Base-by-base conservation (phyloP, 2,113 vertebrate species). In the Amazona vittata region DNA sequence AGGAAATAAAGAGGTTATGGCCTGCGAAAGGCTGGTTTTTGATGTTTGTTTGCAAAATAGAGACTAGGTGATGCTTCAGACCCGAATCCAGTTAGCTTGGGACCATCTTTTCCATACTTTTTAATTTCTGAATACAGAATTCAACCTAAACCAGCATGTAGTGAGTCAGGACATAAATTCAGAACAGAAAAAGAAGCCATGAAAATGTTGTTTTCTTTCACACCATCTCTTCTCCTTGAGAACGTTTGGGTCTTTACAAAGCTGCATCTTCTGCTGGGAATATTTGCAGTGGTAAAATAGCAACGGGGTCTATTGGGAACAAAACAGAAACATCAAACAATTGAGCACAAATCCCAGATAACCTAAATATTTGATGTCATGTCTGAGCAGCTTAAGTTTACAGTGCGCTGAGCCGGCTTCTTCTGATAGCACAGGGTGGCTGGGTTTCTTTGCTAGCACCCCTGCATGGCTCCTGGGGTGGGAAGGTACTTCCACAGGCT, bases 281-380 rank as follows among this genome's bases (percentile, higher is more conserved):
- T 88, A 55, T 86, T 92, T 93, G 59, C 79, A 75, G 83, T 81
- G 83, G 88, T 76, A 81, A 71, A 96, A 90, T 43, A 96, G 93
- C 88, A 96, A 78, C 39, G 1, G 13, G 46, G 60, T 93, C 96
- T 92, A 37, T 69, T 50, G 94, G 92, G 94, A 96, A 50, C 2
- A 29, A 86, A 86, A 68, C 46, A 70, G 83, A 91, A 94, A 96
- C 94, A 96, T 97, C 95, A 96, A 97, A 95, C 95, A 89, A 89
- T 92, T 2, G 6, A 94, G 86, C 64, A 1, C 92, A 94, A 92
- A 95, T 94, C 95, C 96, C 95, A 95, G 53, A 94, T 93, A 93
- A 92, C 96, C 89, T 97, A 95, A 97, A 96, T 96, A 96, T 96
- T 93, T 96, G 96, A 95, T 96, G 96, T 83, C 68, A 6, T 67